Evolutionary conservation across 2,888 invertebrate species (phyloP).

Genomic region (Drosophila conformis): DNA sequence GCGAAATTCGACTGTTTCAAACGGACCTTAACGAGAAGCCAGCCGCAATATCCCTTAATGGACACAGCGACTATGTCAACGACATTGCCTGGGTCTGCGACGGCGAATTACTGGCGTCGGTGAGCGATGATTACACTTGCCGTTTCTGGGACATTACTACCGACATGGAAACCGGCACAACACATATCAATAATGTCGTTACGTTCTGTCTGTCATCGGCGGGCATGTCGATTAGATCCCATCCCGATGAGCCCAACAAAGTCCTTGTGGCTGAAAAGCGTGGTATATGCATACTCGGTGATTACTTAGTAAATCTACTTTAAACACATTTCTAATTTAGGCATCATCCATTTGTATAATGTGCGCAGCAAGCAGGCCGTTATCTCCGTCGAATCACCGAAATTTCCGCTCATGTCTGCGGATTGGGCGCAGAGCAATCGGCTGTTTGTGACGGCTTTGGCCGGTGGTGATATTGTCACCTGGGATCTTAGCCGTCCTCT

Average conservation of each 20-base stretch:
- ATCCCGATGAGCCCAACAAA: conserved; percentile 89
- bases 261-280: conserved; percentile 91
- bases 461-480: conserved; percentile 88
- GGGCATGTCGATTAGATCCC: conserved; percentile 89
- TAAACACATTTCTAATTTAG: conserved; percentile 15
- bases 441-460: conserved; percentile 87
- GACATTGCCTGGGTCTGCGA: conserved; percentile 89
- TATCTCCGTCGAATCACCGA: conserved; percentile 88
- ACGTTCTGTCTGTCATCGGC: conserved; percentile 89
- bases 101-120: conserved; percentile 89
- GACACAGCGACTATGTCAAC: conserved; percentile 90
- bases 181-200: conserved; percentile 86
- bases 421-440: conserved; percentile 90
- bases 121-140: conserved; percentile 91
- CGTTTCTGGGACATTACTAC: conserved; percentile 88
- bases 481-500: conserved; percentile 89
- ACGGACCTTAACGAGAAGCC: conserved; percentile 86
- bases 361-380: conserved; percentile 88
- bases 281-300: conserved; percentile 71
- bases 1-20: conserved; percentile 86
- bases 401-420: conserved; percentile 88
- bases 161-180: conserved; percentile 81
- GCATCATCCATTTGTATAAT: conserved; percentile 91
- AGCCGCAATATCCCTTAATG: conserved; percentile 84
- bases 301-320: background rate